These are phyloP conservation scores for Acleris cristana DNA, from an alignment of 2,888 invertebrate genomes.

Conservation along the genomic window DNA sequence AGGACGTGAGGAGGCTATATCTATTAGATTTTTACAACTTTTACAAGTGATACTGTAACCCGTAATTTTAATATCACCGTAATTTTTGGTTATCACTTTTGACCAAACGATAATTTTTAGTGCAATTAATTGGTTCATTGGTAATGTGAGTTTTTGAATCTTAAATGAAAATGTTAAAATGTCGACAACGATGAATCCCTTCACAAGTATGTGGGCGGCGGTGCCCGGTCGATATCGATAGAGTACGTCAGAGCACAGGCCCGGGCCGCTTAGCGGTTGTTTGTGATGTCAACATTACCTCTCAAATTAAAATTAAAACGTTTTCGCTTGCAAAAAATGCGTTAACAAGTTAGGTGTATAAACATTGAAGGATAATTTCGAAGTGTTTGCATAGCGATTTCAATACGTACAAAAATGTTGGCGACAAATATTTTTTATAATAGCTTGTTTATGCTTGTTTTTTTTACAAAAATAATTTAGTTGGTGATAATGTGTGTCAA, in stretches of 20 bases:
- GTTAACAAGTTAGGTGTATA: conserved; percentile 26
- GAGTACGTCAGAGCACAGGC: conserved; percentile 50
- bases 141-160: no score
- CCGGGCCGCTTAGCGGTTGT: conserved; percentile 58
- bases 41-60: no score
- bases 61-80: background rate
- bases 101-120: background rate
- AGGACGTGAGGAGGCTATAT: no score
- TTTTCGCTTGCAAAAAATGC: conserved; percentile 34
- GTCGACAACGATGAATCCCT: conserved; percentile 31
- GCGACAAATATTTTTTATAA: conserved; percentile 37
- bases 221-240: conserved; percentile 37
- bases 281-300: conserved; percentile 69
- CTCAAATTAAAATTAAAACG: conserved; percentile 29
- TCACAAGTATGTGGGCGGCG: conserved; percentile 25
- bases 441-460: conserved; percentile 42
- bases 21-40: no score
- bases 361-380: conserved; percentile 30
- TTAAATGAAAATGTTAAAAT: background rate
- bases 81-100: background rate
- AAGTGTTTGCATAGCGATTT: background rate
- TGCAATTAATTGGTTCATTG: no score
- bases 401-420: conserved; percentile 15
- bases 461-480: conserved; percentile 47
- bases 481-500: conserved; percentile 82